Evolutionary conservation across 2,888 invertebrate genomes (phyloP), one percentile per base, ranked within the genome.

Genomic region (Scaptomyza reducta): DNA sequence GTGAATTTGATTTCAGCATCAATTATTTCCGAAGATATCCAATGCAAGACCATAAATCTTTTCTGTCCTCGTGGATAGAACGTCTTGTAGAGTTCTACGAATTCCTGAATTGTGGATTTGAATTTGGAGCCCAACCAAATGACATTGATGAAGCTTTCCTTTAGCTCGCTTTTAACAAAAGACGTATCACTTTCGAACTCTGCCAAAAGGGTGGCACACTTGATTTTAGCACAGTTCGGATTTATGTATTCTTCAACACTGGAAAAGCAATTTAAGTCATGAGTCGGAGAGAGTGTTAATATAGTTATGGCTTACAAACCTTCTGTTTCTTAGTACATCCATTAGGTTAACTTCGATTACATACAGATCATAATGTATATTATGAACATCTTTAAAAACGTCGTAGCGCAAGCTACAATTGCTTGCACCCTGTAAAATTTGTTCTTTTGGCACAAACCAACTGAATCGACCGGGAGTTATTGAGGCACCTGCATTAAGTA

Each of bases 81-180:
- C 3, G 14, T 27, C 4, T 40, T 16, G 40, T 89, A 91, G 1
- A 53, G 51, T 3, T 61, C 29, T 22, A 89, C 90, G n/a, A 94
- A 75, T 10, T 85, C 74, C 13, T 90, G 85, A 0, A 93, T 87
- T 0, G 92, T 91, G 6, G 89, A 67, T 57, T 90, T 90, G 46
- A 96, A 91, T 70, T 94, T 91, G 0, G 92, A 89, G 1, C 95
- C 96, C 13, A 96, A 90, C 95, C 95, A 96, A 6, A 94, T 92
- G 0, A 96, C 94, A 84, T 94, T 94, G 0, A 96, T 94, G 68
- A 93, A 93, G 13, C 57, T 76, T 58, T 93, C 92, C 0, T 35
- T 33, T 11, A 96, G 94, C 77, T 96, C 95, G 0, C 93, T 87
- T 46, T 92, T 92, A 2, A 95, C 92, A 75, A 94, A 94, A 6